Base-by-base conservation (phyloP, 1,140 invertebrate genomes). In the Penaeus chinensis region DNA sequence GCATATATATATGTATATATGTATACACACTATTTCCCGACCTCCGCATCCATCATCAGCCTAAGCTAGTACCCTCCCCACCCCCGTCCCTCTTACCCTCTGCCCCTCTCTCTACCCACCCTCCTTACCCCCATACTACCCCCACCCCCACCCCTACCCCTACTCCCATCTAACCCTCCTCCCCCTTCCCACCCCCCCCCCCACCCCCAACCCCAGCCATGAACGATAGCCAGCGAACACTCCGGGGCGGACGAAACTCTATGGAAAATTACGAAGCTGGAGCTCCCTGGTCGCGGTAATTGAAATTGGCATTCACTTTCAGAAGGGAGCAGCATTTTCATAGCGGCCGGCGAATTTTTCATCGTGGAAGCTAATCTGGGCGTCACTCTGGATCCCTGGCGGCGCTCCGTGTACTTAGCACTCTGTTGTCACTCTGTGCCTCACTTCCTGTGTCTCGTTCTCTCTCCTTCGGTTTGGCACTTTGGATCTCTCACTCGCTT, bases 221-320 rank as follows among this genome's bases (percentile, higher is more conserved):
- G 54, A 54, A 8, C 54, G 54, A 54, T 54, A 54, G 2, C 54
- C 54, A 54, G 10, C 11, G 16, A 11, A 54, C 8, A 16, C 3
- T 5, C 2, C 5, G 37, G 37, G 2, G 5, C 47, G 47, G 47
- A 54, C 80, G 60, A 87, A 87, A 83, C 71, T 63, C 86, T 78
- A 83, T 65, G 80, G 86, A 78, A 87, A 76, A 82, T 87, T 69
- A 82, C 24, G 74, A 8, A 60, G 47, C 80, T 27, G 71, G 54
- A 82, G 74, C 16, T 27, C 27, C 32, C 74, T n/a, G 24, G 24
- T 22, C 16, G 80, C 54, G 42, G 86, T 87, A 87, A 87, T 87
- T 87, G 86, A 87, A 87, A 87, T 87, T 87, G 86, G 82, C 86
- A 47, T 87, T 54, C 79, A 76, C 86, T 87, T 83, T 87, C 86